Percentiles rank a stretch among this genome's conserved stretches.
Conservation (phyloP, 2,113 vertebrate species). For the Indicator indicator region DNA sequence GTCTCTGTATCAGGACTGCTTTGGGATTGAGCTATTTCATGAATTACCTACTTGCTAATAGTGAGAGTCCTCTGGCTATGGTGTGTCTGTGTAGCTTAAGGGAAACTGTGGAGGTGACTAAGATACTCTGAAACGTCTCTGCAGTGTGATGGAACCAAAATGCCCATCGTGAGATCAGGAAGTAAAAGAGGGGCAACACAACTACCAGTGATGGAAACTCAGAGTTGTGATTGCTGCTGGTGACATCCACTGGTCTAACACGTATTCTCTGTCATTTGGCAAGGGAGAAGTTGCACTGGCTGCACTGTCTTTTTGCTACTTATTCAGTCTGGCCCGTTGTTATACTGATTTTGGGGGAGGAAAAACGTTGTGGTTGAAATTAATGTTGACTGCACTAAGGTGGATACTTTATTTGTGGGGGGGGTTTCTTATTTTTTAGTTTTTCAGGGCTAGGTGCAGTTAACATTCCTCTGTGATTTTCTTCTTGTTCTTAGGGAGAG, state of each 20-base stretch:
- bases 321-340: background rate
- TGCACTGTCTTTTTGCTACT: background rate
- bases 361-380: background rate
- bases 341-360: background rate
- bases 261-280: fast-evolving
- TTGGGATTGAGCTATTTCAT: background rate
- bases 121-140: background rate
- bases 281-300: background rate
- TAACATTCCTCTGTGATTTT: background rate
- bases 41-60: background rate
- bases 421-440: background rate
- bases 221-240: background rate
- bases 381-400: background rate
- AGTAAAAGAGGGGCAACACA: background rate
- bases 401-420: background rate
- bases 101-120: background rate
- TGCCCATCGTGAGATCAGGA: background rate
- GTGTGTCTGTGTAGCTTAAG: background rate
- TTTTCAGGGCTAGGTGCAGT: background rate
- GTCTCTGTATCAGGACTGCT: background rate
- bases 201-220: background rate
- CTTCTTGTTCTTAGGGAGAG: constrained; percentile 12
- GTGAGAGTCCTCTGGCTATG: background rate
- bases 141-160: background rate
- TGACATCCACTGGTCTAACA: background rate